Base-by-base conservation (phyloP, 2,888 invertebrate genomes). In the Cepaea hortensis region DNA sequence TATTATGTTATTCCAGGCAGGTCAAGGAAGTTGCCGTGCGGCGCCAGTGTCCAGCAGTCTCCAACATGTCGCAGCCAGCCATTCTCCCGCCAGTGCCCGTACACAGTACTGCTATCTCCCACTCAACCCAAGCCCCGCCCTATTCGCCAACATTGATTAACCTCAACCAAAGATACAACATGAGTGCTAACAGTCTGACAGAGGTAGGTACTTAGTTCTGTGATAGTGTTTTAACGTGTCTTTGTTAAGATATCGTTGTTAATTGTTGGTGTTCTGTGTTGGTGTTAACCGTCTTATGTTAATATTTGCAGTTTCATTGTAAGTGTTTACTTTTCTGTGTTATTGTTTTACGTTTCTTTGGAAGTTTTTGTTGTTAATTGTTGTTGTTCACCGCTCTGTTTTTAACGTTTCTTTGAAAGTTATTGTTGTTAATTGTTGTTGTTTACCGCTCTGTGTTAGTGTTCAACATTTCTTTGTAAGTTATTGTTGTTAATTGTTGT, bases 131-230 rank as follows among this genome's bases (percentile, higher is more conserved):
- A 1, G 48, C 50, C 4, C 72, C 85, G 61, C 85, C 85, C 11
- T 72, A 55, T 50, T 79, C 79, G 20, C 70, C 85, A 6, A 55
- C 81, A 4, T 46, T 81, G 5, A 80, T 81, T 80, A 65, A 85
- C 20, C 75, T 85, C 3, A 81, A 75, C 75, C 73, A 85, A 15
- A 72, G n/a, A 23, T 73, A 81, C 73, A 85, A 85, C 81, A 85
- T 85, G 85, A 85, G 70, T 46, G 81, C 61, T 72, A 81, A 72
- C 46, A 85, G 81, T 35, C 46, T 85, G 13, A 75, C 81, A 2
- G 81, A 85, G 80, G 85, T 85, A 81, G 35, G 35, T 35, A 35
- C 35, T 35, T 35, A 35, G 35, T 35, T 35, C 35, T 35, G 35
- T 35, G 35, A 35, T 35, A 35, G 35, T 1, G 35, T 35, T 35